Conservation (phyloP, 2,113 vertebrate species). For the Cyanoliseus patagonus region DNA sequence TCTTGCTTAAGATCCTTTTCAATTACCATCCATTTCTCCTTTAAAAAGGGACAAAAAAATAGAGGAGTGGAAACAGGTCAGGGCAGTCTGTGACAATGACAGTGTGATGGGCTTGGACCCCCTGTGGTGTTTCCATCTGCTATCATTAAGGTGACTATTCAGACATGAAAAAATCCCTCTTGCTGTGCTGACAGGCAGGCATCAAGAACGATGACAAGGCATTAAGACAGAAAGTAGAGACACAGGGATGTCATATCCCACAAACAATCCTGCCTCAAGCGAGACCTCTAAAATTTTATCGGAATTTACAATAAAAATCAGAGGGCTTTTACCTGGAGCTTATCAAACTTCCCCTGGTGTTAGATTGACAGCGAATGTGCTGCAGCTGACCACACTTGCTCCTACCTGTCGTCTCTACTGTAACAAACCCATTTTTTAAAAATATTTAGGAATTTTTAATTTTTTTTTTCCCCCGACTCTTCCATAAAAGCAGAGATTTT, state of each 20-base stretch:
- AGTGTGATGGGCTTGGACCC: constrained; percentile 84
- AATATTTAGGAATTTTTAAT: background rate
- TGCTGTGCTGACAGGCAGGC: constrained; percentile 88
- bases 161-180: constrained; percentile 91
- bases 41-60: constrained; percentile 83
- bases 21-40: constrained; percentile 88
- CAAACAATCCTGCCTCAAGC: constrained; percentile 73
- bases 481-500: constrained; percentile 24
- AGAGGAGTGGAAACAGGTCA: constrained; percentile 85
- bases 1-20: constrained; percentile 87
- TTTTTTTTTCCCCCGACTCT: background rate
- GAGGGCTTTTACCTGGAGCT: constrained; percentile 57
- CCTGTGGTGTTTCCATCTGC: constrained; percentile 90
- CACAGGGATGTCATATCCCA: constrained; percentile 73
- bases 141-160: constrained; percentile 94
- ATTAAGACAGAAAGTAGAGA: constrained; percentile 80
- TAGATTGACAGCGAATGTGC: background rate
- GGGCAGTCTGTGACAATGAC: constrained; percentile 85
- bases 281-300: constrained; percentile 63
- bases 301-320: constrained; percentile 68
- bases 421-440: background rate
- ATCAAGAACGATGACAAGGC: constrained; percentile 88
- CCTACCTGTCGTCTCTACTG: constrained; percentile 58
- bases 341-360: constrained; percentile 43
- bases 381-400: constrained; percentile 9